Evolutionary conservation across 2,113 vertebrate species (phyloP).

Genomic region (Syrmaticus mikado): DNA sequence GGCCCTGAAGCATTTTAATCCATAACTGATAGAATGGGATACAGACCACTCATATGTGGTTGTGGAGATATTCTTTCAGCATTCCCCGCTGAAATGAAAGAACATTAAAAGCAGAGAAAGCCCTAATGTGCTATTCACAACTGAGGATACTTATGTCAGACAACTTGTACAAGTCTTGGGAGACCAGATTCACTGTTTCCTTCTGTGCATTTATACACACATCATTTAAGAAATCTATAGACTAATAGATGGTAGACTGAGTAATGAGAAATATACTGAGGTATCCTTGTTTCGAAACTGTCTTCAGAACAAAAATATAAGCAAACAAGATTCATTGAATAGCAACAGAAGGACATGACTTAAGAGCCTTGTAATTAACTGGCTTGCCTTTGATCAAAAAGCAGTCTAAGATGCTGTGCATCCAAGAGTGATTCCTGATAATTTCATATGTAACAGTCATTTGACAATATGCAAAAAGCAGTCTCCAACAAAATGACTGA

Average conservation of each 20-base stretch:
- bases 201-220: background rate
- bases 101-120: background rate
- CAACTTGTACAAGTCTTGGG: background rate
- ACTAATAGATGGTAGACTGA: background rate
- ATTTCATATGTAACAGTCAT: background rate
- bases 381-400: background rate
- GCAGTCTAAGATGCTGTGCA: background rate
- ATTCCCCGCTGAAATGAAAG: background rate
- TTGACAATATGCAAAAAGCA: background rate
- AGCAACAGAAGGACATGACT: background rate
- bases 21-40: background rate
- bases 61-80: background rate
- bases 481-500: background rate
- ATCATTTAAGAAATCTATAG: rapidly evolving
- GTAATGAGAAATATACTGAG: rapidly evolving
- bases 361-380: background rate
- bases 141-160: background rate
- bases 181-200: background rate
- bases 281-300: background rate
- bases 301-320: background rate
- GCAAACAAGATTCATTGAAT: background rate
- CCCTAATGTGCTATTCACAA: background rate
- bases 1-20: background rate
- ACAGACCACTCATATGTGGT: rapidly evolving
- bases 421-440: background rate